Evolutionary conservation across 2,888 invertebrate species (phyloP).

Genomic region (Nebria brevicollis): DNA sequence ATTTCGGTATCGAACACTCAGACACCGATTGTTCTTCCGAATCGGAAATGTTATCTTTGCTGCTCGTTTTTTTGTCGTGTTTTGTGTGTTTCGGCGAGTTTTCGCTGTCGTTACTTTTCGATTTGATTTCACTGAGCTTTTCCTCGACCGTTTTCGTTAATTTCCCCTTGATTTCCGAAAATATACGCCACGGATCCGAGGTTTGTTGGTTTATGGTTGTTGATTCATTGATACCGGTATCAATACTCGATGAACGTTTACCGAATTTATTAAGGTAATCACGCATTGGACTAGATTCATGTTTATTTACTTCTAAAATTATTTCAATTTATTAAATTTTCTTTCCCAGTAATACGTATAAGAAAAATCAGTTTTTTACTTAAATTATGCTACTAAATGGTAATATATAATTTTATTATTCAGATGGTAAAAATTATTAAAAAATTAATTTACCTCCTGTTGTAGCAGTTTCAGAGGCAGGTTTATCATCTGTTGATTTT

Average conservation of each 20-base stretch:
- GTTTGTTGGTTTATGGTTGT: conserved; percentile 58
- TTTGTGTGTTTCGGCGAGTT: conserved; percentile 54
- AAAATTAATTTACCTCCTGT: not conserved
- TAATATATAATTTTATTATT: no score
- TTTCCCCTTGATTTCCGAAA: conserved; percentile 70
- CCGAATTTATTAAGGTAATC: conserved; percentile 65
- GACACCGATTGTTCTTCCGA: conserved; percentile 66
- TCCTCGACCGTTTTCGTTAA: conserved; percentile 83
- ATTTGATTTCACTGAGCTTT: conserved; percentile 75
- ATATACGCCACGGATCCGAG: conserved; percentile 77
- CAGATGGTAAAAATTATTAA: no score
- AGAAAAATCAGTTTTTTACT: no score
- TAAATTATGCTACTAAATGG: no score
- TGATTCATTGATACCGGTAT: conserved; percentile 60
- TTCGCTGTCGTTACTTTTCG: conserved; percentile 57
- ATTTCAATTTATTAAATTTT: not conserved
- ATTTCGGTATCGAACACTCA: conserved; percentile 58
- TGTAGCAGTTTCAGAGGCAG: conserved; percentile 60
- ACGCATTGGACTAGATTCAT: conserved; percentile 66
- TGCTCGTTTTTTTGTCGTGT: conserved; percentile 62
- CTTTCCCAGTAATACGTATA: no score
- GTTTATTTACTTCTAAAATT: conserved; percentile 51
- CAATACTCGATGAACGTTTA: conserved; percentile 72
- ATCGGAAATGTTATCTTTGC: conserved; percentile 73
- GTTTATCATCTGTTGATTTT: conserved; percentile 21